Evolutionary conservation across 2,888 invertebrate genomes (phyloP), one percentile per base, ranked within the genome.

Genomic region (Halictus quadricinctus): DNA sequence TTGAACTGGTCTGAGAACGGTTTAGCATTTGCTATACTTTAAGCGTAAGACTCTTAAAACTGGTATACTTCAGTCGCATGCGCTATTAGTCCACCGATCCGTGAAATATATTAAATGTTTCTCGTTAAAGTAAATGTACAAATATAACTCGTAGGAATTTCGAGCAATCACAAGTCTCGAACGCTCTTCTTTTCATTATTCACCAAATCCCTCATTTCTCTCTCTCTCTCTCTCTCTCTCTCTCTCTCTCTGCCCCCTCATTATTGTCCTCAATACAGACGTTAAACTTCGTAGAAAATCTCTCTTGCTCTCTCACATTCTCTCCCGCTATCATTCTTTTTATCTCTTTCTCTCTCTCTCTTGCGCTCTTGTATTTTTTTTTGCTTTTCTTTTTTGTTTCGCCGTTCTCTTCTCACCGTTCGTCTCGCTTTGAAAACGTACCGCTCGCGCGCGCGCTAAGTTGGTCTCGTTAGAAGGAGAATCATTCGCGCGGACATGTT

Each of bases 191-290:
- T 36, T 79, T 36, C 64, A 58, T 69, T 70, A 74, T 80, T 70
- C 79, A 83, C 76, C 82, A 74, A 77, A 72, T 75, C 78, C 81
- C 81, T 64, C 81, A 18, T 46, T 21, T 21, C 29, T 64, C 69
- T 69, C 66, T 36, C 36, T 46, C 41, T 21, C 29, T 64, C 69
- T 69, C 36, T 36, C 36, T 36, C 36, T 36, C 36, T 36, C 36
- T 36, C 36, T 46, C 41, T 21, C 29, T 64, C 69, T 69, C 36
- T 36, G 18, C 21, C 41, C 76, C 80, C 79, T 85, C 85, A 90
- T 90, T 90, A 90, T 90, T 90, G 88, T 90, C 88, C 58, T 58
- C 88, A 82, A 84, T 83, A 83, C 85, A 90, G 86, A 87, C 85
- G 87, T 84, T 69, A 88, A 72, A 79, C 80, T 83, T 85, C 72